Conservation (phyloP, 2,797 vertebrate genomes). For the Eulemur rubriventer region DNA sequence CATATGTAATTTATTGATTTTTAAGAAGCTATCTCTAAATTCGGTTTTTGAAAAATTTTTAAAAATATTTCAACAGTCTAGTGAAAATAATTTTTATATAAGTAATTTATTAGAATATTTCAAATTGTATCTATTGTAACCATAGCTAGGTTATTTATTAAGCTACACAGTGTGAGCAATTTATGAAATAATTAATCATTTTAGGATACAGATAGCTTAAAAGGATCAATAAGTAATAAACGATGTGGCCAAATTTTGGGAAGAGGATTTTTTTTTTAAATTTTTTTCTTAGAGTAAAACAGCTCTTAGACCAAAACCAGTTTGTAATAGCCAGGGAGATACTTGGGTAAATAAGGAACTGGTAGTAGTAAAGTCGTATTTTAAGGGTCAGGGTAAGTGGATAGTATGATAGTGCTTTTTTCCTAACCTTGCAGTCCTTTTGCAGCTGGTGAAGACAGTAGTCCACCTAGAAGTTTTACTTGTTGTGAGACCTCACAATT, state of each 20-base stretch:
- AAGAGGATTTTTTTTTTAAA: background rate
- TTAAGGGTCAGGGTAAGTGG: background rate
- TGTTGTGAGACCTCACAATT: background rate
- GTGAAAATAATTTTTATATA: background rate
- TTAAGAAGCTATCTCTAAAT: background rate
- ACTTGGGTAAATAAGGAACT: background rate
- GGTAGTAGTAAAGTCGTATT: background rate
- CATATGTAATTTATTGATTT: background rate
- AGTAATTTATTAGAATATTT: conserved; percentile 24
- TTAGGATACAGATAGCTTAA: background rate
- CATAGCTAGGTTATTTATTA: background rate
- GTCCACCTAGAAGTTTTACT: background rate
- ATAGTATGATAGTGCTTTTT: background rate
- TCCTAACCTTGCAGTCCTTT: background rate
- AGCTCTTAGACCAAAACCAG: background rate
- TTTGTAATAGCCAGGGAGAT: background rate
- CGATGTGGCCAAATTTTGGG: background rate
- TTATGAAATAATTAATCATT: conserved; percentile 18
- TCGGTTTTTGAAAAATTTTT: conserved; percentile 2
- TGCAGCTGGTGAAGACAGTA: background rate
- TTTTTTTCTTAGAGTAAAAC: background rate
- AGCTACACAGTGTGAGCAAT: background rate
- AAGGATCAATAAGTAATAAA: conserved; percentile 11
- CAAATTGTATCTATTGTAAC: background rate
- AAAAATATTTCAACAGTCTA: background rate